Evolutionary conservation across 2,797 vertebrate species (phyloP).

Genomic region (Bucorvus abyssinicus): DNA sequence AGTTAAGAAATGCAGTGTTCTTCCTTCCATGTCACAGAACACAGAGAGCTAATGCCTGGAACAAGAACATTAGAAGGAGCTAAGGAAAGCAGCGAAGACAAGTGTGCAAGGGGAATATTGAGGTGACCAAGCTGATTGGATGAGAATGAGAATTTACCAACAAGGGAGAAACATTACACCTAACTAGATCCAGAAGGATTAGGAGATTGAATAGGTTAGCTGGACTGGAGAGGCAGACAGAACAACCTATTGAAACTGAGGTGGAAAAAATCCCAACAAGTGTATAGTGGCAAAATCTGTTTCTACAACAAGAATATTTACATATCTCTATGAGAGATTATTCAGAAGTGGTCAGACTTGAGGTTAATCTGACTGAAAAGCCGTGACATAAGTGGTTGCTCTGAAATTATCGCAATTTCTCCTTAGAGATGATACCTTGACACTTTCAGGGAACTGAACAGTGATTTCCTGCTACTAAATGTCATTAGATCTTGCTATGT

Average conservation of each 20-base stretch:
- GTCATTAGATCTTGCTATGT: background rate
- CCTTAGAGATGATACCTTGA: background rate
- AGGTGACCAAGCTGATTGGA: background rate
- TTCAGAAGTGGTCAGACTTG: background rate
- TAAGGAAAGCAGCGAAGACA: background rate
- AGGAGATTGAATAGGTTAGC: background rate
- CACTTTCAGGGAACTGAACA: background rate
- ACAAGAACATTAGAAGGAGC: background rate
- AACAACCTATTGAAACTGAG: background rate
- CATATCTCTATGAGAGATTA: background rate
- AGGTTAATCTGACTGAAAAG: background rate
- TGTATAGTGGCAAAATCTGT: background rate
- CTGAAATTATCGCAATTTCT: background rate
- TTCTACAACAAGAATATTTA: background rate
- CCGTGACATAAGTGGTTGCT: background rate
- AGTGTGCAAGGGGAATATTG: rapidly evolving
- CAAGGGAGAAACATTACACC: background rate
- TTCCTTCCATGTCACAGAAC: background rate
- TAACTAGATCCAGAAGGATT: background rate
- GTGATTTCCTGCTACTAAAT: background rate
- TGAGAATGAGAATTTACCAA: background rate
- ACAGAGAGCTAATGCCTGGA: background rate
- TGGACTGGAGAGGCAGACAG: background rate
- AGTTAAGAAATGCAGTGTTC: background rate
- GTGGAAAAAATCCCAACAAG: background rate